These are phyloP conservation scores for Chascanopsetta lugubris DNA, from an alignment of 2,113 vertebrate genomes.

Conservation along the genomic window DNA sequence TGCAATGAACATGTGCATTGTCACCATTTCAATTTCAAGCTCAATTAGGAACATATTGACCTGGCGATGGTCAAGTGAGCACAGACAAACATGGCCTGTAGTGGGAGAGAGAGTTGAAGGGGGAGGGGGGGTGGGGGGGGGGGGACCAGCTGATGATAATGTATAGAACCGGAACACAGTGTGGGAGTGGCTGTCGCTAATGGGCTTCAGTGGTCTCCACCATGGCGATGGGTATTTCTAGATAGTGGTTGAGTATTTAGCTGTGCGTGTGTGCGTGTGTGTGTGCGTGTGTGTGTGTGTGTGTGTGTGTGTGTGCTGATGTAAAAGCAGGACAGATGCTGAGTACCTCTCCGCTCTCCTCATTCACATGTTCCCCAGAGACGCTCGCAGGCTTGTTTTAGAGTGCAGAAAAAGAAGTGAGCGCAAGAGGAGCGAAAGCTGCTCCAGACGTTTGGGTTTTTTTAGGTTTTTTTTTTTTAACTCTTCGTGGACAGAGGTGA, in stretches of 20 bases:
- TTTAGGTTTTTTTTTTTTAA: conserved; percentile 31
- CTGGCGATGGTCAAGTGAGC: conserved; percentile 26
- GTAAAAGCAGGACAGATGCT: conserved; percentile 61
- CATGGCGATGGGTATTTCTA: conserved; percentile 29
- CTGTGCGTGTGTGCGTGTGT: neutral
- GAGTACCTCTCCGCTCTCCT: conserved; percentile 66
- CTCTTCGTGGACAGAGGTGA: conserved; percentile 11
- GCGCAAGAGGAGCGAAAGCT: neutral
- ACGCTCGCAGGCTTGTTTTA: conserved; percentile 56
- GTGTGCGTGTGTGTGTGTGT: conserved; percentile 10
- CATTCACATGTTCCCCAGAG: conserved; percentile 63
- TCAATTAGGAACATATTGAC: conserved; percentile 47
- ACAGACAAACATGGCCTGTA: neutral
- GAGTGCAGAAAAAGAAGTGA: conserved; percentile 34
- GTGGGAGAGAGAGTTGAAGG: conserved; percentile 10
- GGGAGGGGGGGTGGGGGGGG: no score
- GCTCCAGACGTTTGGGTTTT: no score
- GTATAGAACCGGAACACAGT: conserved; percentile 5
- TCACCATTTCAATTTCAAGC: conserved; percentile 50
- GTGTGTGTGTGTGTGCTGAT: conserved; percentile 23
- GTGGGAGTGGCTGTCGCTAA: conserved; percentile 14
- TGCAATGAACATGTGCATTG: conserved; percentile 8
- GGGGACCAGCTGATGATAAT: conserved; percentile 4
- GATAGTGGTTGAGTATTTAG: conserved; percentile 48
- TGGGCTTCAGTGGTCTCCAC: conserved; percentile 3